Evolutionary conservation across 2,797 vertebrate genomes (phyloP).

Genomic region (Centroberyx gerrardi): DNA sequence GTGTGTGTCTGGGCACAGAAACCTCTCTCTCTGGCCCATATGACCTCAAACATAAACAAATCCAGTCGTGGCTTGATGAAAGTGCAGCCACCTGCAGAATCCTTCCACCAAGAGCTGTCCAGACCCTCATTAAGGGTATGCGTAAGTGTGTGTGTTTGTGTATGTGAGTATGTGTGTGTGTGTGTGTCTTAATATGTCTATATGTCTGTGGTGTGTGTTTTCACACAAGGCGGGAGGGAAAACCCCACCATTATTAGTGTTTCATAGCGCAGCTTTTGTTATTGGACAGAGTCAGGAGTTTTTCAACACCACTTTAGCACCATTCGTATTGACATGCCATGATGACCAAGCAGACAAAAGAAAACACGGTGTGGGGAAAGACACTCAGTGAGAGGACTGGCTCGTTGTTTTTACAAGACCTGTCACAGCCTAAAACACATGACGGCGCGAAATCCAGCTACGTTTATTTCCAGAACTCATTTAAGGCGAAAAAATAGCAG

Average conservation of each 20-base stretch:
- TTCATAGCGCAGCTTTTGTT: conserved; percentile 78
- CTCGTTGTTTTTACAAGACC: conserved; percentile 73
- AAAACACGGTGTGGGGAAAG: conserved; percentile 75
- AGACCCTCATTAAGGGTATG: conserved; percentile 75
- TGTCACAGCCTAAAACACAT: conserved; percentile 67
- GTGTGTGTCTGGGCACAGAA: conserved; percentile 72
- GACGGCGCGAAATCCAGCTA: conserved; percentile 57
- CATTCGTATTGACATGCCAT: conserved; percentile 75
- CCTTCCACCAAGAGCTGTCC: conserved; percentile 78
- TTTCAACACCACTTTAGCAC: conserved; percentile 72
- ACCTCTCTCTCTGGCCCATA: conserved; percentile 72
- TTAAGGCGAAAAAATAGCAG: conserved; percentile 53
- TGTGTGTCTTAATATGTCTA: conserved; percentile 49
- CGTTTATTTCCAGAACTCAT: conserved; percentile 70
- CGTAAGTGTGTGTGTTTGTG: conserved; percentile 54
- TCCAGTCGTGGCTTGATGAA: conserved; percentile 81
- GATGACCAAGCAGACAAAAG: conserved; percentile 80
- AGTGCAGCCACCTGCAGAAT: conserved; percentile 85
- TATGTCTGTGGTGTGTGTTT: conserved; percentile 65
- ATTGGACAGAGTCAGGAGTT: conserved; percentile 76
- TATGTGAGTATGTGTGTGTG: conserved; percentile 42
- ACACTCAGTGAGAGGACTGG: conserved; percentile 64
- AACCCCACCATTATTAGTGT: conserved; percentile 76
- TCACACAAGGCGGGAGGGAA: conserved; percentile 60
- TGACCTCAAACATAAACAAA: conserved; percentile 85